These are phyloP conservation scores for Platyura marginata DNA, from an alignment of 1,140 invertebrate species.

Conservation along the genomic window DNA sequence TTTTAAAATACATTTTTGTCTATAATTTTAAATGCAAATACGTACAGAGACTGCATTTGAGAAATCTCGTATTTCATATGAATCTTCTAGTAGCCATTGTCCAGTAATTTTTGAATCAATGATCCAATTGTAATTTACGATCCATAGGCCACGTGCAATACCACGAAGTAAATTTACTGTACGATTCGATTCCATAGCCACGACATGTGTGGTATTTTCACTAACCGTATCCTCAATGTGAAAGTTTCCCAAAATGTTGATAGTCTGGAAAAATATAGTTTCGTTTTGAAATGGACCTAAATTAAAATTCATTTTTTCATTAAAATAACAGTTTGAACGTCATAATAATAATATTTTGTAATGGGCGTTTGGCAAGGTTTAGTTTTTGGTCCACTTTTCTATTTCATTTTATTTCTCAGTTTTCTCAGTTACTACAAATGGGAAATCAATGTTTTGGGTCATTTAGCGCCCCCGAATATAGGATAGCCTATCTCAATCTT, in stretches of 20 bases:
- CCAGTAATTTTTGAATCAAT: constrained; percentile 24
- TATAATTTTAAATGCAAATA: not conserved
- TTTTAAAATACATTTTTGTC: constrained; percentile 1
- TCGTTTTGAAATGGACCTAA: not conserved
- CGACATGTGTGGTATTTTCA: constrained; percentile 30
- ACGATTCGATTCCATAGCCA: constrained; percentile 27
- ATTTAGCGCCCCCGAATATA: too few species aligned
- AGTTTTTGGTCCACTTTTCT: too few species aligned
- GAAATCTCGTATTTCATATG: constrained; percentile 29
- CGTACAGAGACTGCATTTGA: constrained; percentile 29
- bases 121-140: constrained; percentile 31
- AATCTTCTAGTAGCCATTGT: constrained; percentile 31
- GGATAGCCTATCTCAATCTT: too few species aligned
- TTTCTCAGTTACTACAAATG: too few species aligned
- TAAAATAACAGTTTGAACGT: not conserved
- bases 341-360: too few species aligned
- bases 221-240: constrained; percentile 27
- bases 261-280: constrained; percentile 18
- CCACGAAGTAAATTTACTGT: constrained; percentile 34
- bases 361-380: too few species aligned
- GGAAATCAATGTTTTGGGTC: too few species aligned
- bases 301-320: not conserved
- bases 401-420: too few species aligned
- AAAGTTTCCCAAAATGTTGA: constrained; percentile 27
- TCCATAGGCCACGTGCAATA: constrained; percentile 32